Evolutionary conservation across 2,797 vertebrate species (phyloP).

Genomic region (Tolypeutes matacus): DNA sequence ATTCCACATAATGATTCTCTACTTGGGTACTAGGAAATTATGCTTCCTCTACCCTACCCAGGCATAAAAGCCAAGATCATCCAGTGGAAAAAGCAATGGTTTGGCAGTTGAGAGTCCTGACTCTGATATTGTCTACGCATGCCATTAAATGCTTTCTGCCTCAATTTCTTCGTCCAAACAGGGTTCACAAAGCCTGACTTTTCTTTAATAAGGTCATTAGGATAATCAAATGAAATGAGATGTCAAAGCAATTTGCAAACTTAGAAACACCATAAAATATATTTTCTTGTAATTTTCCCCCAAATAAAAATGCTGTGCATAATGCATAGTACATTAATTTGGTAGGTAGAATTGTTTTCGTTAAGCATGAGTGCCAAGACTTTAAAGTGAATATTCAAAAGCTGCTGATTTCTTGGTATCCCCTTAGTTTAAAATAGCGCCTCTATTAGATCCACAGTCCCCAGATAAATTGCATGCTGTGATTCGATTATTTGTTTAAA

Average conservation of each 20-base stretch:
- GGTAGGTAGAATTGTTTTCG: not conserved
- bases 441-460: not conserved
- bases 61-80: slow-evolving; percentile 6
- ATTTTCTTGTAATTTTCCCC: not conserved
- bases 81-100: not conserved
- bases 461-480: slow-evolving; percentile 37
- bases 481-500: slow-evolving; percentile 62
- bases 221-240: slow-evolving; percentile 45
- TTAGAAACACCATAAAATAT: not conserved
- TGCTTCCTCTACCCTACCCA: not conserved
- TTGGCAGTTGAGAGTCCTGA: not conserved
- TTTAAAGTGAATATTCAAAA: slow-evolving; percentile 50
- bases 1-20: not conserved
- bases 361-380: slow-evolving; percentile 9
- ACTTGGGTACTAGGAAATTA: not conserved
- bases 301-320: slow-evolving; percentile 6
- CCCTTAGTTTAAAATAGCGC: slow-evolving; percentile 14
- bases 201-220: slow-evolving; percentile 43
- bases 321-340: not conserved
- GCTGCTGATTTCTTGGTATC: not conserved
- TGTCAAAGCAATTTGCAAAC: slow-evolving; percentile 9
- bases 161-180: not conserved
- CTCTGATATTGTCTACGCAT: not conserved
- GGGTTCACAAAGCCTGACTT: not conserved
- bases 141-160: not conserved